Base-by-base conservation (phyloP, 2,113 vertebrate genomes). In the Dromas ardeola region DNA sequence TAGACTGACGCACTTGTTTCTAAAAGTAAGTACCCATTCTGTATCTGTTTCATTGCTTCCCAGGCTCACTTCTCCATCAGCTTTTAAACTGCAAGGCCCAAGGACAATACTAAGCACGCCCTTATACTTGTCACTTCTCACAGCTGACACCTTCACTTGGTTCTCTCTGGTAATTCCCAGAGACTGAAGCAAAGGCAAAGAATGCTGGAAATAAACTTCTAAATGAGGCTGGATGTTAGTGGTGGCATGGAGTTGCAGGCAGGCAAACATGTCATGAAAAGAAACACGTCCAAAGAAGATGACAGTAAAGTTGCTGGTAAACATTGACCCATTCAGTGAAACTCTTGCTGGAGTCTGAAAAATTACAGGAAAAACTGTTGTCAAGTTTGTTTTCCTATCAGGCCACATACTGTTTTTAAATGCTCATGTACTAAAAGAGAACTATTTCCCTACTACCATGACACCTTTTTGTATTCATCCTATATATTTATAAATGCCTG, bases 51-150 rank as follows among this genome's bases (percentile, higher is more conserved):
- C 76, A 45, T 94, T 97, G 34, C 52, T 82, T 74, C 78, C 74
- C 38, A 81, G 36, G 6, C 50, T 90, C 52, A 97, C 69, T 40
- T 97, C 97, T 38, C 98, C 87, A 45, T 73, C 89, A 16, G 96
- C 97, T n/a, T 81, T 98, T 53, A 99, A 73, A 85, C 82, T 73
- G 84, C 98, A 99, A 32, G 40, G 84, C 40, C 98, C 98, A 80
- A 98, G 55, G 38, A 97, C 94, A 79, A 99, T 15, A 25, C 32
- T 86, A 27, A 98, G 25, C 34, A 94, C 19, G 11, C 86, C 95
- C 23, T 59, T 59, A 42, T 85, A 96, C 40, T 76, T 79, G 42
- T 90, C 72, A 43, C 82, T 88, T 40, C 70, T 73, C 15, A 63
- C 76, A 14, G 96, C 43, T 47, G 91, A 97, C 23, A 98, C 40